Evolutionary conservation across 2,113 vertebrate genomes (phyloP).

Genomic region (Cryptoleucopteryx plumbea): DNA sequence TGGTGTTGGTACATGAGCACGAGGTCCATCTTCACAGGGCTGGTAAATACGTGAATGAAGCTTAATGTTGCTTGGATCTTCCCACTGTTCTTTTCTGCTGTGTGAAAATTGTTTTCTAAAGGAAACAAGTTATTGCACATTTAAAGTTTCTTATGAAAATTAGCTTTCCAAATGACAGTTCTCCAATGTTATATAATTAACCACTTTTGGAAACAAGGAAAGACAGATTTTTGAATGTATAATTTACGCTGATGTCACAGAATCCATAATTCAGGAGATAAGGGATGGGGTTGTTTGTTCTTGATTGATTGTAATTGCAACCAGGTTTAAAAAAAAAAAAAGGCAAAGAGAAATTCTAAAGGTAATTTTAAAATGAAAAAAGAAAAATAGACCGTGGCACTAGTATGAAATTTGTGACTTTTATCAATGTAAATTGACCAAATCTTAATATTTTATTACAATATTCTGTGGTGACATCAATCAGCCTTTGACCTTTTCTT

Average conservation of each 20-base stretch:
- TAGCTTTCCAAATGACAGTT: neutral
- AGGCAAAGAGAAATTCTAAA: neutral
- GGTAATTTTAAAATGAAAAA: neutral
- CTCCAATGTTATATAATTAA: neutral
- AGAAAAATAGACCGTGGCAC: neutral
- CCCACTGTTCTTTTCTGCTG: neutral
- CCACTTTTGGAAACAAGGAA: neutral
- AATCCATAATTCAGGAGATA: conserved; percentile 9
- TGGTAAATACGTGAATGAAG: neutral
- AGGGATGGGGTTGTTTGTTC: neutral
- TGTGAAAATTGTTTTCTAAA: neutral
- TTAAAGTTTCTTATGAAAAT: neutral
- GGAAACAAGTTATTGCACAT: neutral
- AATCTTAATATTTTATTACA: neutral
- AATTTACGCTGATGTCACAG: neutral
- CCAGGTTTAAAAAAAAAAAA: neutral
- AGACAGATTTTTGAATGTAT: conserved; percentile 5
- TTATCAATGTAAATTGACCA: neutral
- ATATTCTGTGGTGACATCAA: neutral
- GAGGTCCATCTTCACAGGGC: neutral
- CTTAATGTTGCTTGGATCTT: neutral
- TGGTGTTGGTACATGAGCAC: fast-evolving
- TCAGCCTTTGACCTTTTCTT: conserved; percentile 14
- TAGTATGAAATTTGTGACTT: neutral
- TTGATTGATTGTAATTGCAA: conserved; percentile 33